These are phyloP conservation scores for Neogale vison DNA, from an alignment of 2,113 vertebrate species.

Conservation along the genomic window DNA sequence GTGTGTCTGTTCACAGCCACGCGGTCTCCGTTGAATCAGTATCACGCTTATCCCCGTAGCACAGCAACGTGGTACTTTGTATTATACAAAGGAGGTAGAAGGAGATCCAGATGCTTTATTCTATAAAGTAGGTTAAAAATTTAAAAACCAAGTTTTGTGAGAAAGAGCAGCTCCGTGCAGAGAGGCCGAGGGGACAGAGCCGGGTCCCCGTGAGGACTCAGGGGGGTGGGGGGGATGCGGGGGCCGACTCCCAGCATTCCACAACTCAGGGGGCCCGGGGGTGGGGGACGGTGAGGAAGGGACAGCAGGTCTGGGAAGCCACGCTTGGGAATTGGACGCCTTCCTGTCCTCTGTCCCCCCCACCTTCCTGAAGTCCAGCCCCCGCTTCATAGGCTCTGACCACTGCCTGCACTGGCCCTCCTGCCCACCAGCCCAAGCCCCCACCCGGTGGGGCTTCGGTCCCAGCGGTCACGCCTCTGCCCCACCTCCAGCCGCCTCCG, in stretches of 20 bases:
- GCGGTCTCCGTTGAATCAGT: not conserved
- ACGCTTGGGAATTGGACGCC: not conserved
- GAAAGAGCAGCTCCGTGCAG: accelerated
- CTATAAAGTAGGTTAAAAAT: not conserved
- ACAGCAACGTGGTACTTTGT: not conserved
- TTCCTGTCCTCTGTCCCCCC: not conserved
- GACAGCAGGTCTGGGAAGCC: not conserved
- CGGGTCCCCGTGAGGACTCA: accelerated
- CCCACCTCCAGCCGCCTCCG: accelerated
- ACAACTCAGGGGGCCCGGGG: too few species aligned
- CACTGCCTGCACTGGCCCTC: not conserved
- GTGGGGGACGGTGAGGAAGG: not conserved
- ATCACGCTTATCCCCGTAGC: not conserved
- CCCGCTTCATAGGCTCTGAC: not conserved
- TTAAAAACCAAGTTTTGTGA: not conserved
- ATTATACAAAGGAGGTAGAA: not conserved
- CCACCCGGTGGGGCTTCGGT: not conserved
- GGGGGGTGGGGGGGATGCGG: accelerated
- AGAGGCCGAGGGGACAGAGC: accelerated
- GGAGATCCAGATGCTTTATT: not conserved
- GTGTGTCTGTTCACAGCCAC: not conserved
- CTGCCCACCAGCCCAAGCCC: not conserved
- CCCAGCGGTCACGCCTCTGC: not conserved
- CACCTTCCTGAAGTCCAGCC: not conserved
- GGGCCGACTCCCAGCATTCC: not conserved